Conservation (phyloP, 1,140 invertebrate species). For the Megalonaias nervosa region DNA sequence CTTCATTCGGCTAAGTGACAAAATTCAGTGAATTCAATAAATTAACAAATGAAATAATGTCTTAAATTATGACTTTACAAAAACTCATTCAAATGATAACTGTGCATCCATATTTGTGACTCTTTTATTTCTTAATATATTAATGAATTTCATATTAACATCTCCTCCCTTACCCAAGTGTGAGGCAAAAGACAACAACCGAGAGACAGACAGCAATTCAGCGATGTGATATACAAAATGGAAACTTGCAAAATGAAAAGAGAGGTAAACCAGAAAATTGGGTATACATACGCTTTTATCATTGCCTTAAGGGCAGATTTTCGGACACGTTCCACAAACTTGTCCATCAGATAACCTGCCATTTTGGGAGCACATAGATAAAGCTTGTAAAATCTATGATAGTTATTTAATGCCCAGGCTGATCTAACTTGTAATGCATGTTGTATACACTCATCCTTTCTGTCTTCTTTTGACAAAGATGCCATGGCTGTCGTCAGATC, state of each 20-base stretch:
- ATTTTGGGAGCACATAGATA: constrained; percentile 91
- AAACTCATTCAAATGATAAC: no score
- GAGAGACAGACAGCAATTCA: background rate
- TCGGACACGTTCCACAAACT: constrained; percentile 94
- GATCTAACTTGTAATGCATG: constrained; percentile 90
- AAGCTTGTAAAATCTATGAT: constrained; percentile 92
- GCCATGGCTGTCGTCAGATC: constrained; percentile 94
- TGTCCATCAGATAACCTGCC: constrained; percentile 97
- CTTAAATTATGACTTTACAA: no score
- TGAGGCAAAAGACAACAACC: background rate
- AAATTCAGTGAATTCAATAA: no score
- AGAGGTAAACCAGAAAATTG: constrained; percentile 1
- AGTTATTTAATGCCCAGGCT: constrained; percentile 93
- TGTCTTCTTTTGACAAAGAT: constrained; percentile 83
- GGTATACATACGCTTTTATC: constrained; percentile 93
- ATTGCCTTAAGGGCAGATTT: constrained; percentile 91
- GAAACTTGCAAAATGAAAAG: constrained; percentile 6
- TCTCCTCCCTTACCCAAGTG: background rate
- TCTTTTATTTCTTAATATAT: background rate
- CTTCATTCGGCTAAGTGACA: no score
- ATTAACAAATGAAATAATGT: no score
- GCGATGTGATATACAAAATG: background rate
- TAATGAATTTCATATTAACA: background rate
- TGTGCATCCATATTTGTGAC: no score
- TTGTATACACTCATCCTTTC: constrained; percentile 86